Evolutionary conservation across 2,113 vertebrate genomes (phyloP).

Genomic region (Hydropotes inermis): DNA sequence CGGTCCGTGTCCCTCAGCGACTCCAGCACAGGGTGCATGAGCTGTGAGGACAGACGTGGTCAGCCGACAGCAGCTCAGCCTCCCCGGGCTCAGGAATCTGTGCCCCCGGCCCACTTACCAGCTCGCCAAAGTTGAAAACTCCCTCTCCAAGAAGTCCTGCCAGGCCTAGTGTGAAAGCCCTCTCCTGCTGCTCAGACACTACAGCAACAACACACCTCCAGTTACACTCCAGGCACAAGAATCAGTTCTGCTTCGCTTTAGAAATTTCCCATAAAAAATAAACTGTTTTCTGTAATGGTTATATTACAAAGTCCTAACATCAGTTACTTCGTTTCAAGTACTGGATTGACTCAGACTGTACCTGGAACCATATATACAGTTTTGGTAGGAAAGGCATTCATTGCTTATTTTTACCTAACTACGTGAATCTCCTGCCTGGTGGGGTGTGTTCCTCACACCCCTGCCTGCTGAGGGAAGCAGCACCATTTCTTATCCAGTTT

Average conservation of each 20-base stretch:
- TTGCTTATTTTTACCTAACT: not conserved
- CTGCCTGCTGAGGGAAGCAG: not conserved
- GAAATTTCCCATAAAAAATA: not conserved
- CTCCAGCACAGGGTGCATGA: conserved; percentile 98
- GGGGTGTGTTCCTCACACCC: not conserved
- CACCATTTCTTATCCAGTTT: accelerated
- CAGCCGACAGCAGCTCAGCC: not conserved
- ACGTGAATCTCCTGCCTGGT: not conserved
- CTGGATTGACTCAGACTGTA: accelerated
- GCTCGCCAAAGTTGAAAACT: conserved; percentile 97
- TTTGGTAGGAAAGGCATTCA: not conserved
- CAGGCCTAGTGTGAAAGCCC: conserved; percentile 95
- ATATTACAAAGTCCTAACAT: not conserved
- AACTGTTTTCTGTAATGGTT: too few species aligned
- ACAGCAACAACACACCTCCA: not conserved
- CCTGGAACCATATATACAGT: not conserved
- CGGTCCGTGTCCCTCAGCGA: conserved; percentile 93
- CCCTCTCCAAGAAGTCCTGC: conserved; percentile 96
- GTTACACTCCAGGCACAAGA: not conserved
- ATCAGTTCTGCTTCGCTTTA: not conserved
- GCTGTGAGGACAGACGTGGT: conserved; percentile 76
- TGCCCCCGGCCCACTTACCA: conserved; percentile 81
- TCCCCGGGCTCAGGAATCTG: not conserved
- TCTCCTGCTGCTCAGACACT: conserved; percentile 97
- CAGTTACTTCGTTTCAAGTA: not conserved